Base-by-base conservation (phyloP, 2,888 invertebrate genomes). In the Emmelina monodactyla region DNA sequence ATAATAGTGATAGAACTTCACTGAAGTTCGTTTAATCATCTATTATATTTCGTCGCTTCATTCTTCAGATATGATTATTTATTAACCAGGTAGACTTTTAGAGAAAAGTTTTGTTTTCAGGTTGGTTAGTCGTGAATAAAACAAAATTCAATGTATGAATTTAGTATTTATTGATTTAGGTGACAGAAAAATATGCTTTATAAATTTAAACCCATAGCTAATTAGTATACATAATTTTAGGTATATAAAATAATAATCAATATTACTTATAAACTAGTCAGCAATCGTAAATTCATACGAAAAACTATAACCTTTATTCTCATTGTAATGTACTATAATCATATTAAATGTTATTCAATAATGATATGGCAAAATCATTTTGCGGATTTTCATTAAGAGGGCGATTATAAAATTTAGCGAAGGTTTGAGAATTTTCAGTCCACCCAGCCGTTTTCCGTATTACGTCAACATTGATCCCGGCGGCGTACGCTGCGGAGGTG, bases 381-480 rank as follows among this genome's bases (percentile, higher is more conserved):
- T 14, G 31, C 29, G 13, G 33, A 33, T 1, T 10, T 22, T 9
- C 13, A 13, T 9, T 22, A 5, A 34, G 11, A 2, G 32, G 38
- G 1, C 41, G 19, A 10, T 41, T 25, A 12, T 41, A 41, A 31
- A 34, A 39, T 15, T 16, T 37, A 9, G 37, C 37, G 10, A 42
- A 42, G 6, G 30, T 36, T 16, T 19, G 9, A 2, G 41, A 41
- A 5, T 11, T 16, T 2, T 10, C 15, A 6, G 37, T 30, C 42
- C 37, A 42, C 6, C 42, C 34, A 12, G 42, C 42, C 2, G 39
- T 34, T 14, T 34, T 39, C 7, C 39, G 22, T 6, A 42, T 39
- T 4, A 34, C 3, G n/a, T 41, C 37, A 1, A 41, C 6, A 19
- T 12, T 33, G 13, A 40, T 31, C n/a, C 37, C 40, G 14, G 28